Evolutionary conservation across 2,113 vertebrate species (phyloP).

Genomic region (Pristiophorus japonicus): DNA sequence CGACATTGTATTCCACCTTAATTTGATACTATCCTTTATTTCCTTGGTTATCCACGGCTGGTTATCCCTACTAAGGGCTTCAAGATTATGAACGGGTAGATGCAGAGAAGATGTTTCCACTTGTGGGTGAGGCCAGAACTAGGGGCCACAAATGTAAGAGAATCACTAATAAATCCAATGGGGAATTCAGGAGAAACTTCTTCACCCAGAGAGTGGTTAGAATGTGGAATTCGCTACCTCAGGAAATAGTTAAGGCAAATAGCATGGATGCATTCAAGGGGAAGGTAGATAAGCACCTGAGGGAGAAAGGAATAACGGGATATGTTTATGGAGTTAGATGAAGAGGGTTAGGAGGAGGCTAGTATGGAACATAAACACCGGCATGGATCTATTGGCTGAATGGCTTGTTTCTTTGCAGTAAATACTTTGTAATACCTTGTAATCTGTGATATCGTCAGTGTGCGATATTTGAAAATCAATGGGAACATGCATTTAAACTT

Average conservation of each 20-base stretch:
- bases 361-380: background rate
- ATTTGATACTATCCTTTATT: too few relatives aligned
- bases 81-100: too few relatives aligned
- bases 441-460: background rate
- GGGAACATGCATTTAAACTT: background rate
- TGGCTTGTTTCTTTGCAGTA: background rate
- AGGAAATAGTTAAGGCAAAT: background rate
- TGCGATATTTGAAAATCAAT: background rate
- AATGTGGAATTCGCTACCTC: too few relatives aligned
- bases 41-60: too few relatives aligned
- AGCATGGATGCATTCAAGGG: too few relatives aligned
- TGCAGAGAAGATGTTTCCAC: background rate
- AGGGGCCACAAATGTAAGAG: background rate
- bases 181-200: background rate
- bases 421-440: too few relatives aligned
- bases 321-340: background rate
- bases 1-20: too few relatives aligned
- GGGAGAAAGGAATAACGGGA: background rate
- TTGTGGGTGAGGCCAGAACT: background rate
- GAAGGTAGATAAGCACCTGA: background rate
- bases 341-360: background rate
- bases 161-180: background rate
- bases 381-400: background rate
- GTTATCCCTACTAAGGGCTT: background rate
- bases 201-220: background rate